These are phyloP conservation scores for Hyposoter didymator DNA, from an alignment of 2,888 invertebrate genomes.

Conservation along the genomic window DNA sequence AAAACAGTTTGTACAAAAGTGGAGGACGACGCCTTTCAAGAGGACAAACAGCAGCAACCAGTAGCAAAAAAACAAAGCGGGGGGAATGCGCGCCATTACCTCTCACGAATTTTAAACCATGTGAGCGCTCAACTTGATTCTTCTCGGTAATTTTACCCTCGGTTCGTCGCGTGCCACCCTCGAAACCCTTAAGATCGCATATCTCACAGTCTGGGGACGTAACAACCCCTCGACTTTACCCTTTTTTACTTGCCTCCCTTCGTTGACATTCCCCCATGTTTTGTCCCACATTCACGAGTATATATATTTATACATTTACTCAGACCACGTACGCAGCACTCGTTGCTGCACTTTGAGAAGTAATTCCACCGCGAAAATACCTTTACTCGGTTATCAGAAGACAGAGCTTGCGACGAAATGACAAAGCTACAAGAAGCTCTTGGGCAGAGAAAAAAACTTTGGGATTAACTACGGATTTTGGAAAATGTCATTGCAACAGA, in stretches of 20 bases:
- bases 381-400: slow-evolving; percentile 30
- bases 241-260: slow-evolving; percentile 19
- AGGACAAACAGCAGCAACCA: slow-evolving; percentile 26
- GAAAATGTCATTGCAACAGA: slow-evolving; percentile 13
- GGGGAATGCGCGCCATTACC: slow-evolving; percentile 31
- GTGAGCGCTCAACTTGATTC: slow-evolving; percentile 68
- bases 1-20: slow-evolving; percentile 6
- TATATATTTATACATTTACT: background rate
- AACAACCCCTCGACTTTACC: slow-evolving; percentile 51
- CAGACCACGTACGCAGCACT: background rate
- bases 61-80: slow-evolving; percentile 2
- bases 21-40: slow-evolving; percentile 39
- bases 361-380: slow-evolving; percentile 19
- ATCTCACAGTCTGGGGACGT: slow-evolving; percentile 50
- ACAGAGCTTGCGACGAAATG: slow-evolving; percentile 16
- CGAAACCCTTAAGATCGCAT: slow-evolving; percentile 69
- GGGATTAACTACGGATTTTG: slow-evolving; percentile 47
- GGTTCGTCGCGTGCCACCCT: slow-evolving; percentile 63
- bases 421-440: background rate
- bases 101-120: slow-evolving; percentile 43
- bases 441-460: slow-evolving; percentile 39
- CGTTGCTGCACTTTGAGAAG: slow-evolving; percentile 30
- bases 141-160: slow-evolving; percentile 64
- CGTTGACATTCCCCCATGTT: slow-evolving; percentile 1
- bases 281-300: background rate